A percentile compares a stretch with the other conserved stretches of the same genome.
Conservation (phyloP, 2,797 vertebrate genomes). For the Pelodytes ibericus region DNA sequence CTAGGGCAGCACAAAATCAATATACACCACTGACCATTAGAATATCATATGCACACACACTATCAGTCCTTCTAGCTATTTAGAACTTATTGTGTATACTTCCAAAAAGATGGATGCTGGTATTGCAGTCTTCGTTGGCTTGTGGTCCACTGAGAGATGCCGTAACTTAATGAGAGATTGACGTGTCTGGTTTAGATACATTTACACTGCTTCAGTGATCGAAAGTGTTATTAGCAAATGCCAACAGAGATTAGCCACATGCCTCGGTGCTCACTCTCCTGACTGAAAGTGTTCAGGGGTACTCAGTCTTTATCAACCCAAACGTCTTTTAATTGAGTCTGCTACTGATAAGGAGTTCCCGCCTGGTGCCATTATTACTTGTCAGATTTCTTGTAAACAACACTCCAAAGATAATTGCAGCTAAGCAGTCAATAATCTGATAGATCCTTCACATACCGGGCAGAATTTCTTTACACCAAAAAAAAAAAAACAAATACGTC, state of each 20-base stretch:
- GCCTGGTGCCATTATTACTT: conserved; percentile 44
- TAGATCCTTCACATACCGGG: no score
- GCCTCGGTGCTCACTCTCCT: not conserved
- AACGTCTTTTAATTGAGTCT: conserved; percentile 19
- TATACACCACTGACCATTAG: no score
- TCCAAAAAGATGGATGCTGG: no score
- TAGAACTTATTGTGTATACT: no score
- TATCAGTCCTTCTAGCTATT: no score
- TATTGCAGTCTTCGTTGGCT: not conserved
- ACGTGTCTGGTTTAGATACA: conserved; percentile 8
- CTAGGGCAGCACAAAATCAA: no score
- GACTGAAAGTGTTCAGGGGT: conserved; percentile 22
- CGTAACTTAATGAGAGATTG: not conserved
- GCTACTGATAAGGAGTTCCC: conserved; percentile 48
- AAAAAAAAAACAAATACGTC: no score
- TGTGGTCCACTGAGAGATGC: not conserved
- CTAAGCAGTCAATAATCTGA: conserved; percentile 38
- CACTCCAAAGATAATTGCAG: conserved; percentile 31
- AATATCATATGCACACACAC: no score
- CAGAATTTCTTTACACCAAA: no score
- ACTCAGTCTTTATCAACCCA: conserved; percentile 23
- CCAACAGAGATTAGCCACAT: conserved; percentile 30
- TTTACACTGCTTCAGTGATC: conserved; percentile 29
- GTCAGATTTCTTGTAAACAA: conserved; percentile 31
- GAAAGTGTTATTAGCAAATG: conserved; percentile 29